Evolutionary conservation across 1,140 invertebrate genomes (phyloP).

Genomic region (Bombus vancouverensis): DNA sequence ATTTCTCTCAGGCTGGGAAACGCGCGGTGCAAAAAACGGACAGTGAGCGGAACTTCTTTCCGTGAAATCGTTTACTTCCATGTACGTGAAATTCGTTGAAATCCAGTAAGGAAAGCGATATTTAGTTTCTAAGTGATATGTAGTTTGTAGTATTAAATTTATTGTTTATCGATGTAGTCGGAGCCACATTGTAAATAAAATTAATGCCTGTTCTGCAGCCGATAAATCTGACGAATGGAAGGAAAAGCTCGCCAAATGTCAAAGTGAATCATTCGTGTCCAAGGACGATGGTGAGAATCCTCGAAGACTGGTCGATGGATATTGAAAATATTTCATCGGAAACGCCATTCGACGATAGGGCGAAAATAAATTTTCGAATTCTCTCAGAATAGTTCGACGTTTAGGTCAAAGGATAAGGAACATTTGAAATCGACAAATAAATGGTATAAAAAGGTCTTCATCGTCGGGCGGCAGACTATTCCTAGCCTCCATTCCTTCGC

Average conservation of each 20-base stretch:
- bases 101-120: background rate
- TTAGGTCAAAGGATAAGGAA: background rate
- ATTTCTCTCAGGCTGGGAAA: background rate
- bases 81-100: background rate
- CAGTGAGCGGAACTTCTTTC: background rate
- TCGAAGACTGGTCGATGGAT: background rate
- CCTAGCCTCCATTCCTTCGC: background rate
- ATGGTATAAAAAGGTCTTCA: background rate
- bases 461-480: background rate
- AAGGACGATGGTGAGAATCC: no score
- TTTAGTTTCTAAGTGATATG: no score
- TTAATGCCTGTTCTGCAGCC: background rate
- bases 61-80: background rate
- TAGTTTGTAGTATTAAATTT: background rate
- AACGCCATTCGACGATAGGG: background rate
- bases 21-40: background rate
- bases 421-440: background rate
- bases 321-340: background rate
- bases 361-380: background rate
- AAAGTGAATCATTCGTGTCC: background rate
- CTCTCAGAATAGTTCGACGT: background rate
- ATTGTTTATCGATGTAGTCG: background rate
- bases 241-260: background rate
- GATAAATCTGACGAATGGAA: background rate
- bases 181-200: background rate